Evolutionary conservation across 2,888 invertebrate genomes (phyloP).

Genomic region (Halictus ligatus): DNA sequence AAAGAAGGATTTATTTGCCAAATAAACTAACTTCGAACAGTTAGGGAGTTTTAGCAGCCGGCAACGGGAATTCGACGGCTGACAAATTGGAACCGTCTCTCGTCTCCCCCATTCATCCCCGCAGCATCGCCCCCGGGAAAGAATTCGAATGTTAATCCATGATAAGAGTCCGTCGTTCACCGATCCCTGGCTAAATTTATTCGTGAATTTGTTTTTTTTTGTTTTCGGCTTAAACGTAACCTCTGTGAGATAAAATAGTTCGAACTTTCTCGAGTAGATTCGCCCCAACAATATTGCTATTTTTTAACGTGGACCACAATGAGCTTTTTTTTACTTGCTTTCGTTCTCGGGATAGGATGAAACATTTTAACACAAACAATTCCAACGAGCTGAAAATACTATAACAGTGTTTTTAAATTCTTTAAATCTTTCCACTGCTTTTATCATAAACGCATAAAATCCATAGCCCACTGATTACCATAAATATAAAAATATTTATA

Average conservation of each 20-base stretch:
- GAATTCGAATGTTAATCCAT: slow-evolving; percentile 67
- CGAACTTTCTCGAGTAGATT: background rate
- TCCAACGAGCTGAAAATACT: background rate
- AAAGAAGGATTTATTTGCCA: background rate
- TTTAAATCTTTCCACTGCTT: background rate
- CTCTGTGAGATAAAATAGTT: background rate
- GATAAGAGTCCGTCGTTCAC: slow-evolving; percentile 28
- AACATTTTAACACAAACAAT: background rate
- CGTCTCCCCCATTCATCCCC: background rate
- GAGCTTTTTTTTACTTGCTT: background rate
- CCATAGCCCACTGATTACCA: background rate
- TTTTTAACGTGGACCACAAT: background rate
- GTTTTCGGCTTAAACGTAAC: background rate
- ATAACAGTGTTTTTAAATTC: background rate
- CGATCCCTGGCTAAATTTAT: background rate
- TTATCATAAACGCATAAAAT: background rate
- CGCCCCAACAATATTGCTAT: background rate
- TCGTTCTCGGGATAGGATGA: background rate
- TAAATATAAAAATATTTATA: background rate
- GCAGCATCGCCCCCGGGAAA: slow-evolving; percentile 17
- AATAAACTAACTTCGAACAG: background rate
- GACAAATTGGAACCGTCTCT: slow-evolving; percentile 64
- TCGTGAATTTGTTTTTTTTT: background rate
- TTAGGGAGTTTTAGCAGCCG: slow-evolving; percentile 5
- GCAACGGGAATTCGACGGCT: slow-evolving; percentile 49